phyloP scores from a whole-genome alignment of 2,113 vertebrate species.

The Lycocorax pyrrhopterus region DNA sequence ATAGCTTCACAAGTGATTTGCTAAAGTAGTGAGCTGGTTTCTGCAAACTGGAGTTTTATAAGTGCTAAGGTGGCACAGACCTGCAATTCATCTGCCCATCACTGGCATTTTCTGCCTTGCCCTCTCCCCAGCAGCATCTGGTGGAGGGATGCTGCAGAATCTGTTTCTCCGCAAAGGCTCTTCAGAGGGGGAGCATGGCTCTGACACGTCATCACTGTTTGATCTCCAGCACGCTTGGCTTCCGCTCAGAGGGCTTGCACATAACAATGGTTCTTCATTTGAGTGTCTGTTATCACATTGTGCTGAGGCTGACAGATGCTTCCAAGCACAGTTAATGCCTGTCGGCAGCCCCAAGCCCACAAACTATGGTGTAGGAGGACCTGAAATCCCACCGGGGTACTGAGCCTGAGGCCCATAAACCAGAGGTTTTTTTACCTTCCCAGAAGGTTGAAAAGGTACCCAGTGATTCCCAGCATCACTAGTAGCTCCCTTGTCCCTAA shows the following conservation, averaged over 20 bases:
- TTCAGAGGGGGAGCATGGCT: background rate
- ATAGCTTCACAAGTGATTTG: background rate
- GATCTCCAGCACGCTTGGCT: constrained; percentile 25
- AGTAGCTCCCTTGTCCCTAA: background rate
- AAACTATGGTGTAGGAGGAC: background rate
- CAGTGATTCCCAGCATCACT: background rate
- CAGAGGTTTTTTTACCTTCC: background rate
- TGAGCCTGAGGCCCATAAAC: background rate
- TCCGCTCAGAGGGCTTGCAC: background rate
- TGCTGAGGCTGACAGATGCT: constrained; percentile 28
- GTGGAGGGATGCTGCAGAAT: background rate
- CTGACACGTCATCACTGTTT: constrained; percentile 2
- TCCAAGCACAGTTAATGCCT: constrained; percentile 44
- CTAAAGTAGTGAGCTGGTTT: background rate
- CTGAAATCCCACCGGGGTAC: background rate
- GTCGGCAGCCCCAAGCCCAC: background rate
- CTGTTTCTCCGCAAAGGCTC: background rate
- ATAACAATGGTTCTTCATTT: constrained; percentile 2
- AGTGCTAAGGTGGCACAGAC: background rate
- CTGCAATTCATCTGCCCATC: background rate
- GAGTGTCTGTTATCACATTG: constrained; percentile 14
- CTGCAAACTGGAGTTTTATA: background rate
- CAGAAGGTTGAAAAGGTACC: background rate
- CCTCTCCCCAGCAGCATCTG: constrained; percentile 20
- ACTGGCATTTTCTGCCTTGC: background rate